phyloP scores from a whole-genome alignment of 1,140 invertebrate species.

The Drosophila kikkawai region DNA sequence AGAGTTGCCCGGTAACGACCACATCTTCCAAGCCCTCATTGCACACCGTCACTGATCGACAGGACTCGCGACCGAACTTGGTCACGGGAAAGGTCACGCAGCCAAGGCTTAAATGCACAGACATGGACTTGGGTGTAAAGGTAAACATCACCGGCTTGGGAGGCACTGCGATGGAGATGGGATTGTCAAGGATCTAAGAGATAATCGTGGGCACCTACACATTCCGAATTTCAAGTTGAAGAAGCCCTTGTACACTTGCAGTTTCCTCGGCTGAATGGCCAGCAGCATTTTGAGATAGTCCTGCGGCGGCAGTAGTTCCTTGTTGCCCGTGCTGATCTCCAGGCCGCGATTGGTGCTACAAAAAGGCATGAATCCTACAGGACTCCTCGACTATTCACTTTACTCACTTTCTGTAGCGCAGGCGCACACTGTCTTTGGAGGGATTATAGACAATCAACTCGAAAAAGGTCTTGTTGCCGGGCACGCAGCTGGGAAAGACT shows the following conservation, averaged over 20 bases:
- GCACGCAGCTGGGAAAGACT: slow-evolving; percentile 53
- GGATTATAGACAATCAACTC: slow-evolving; percentile 72
- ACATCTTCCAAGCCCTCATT: slow-evolving; percentile 52
- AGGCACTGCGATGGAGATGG: slow-evolving; percentile 26
- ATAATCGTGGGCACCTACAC: slow-evolving; percentile 29
- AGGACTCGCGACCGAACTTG: slow-evolving; percentile 35
- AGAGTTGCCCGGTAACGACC: background rate
- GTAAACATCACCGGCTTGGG: slow-evolving; percentile 48
- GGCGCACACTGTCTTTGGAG: slow-evolving; percentile 18
- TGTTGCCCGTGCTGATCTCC: slow-evolving; percentile 20
- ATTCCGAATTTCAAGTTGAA: slow-evolving; percentile 65
- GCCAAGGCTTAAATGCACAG: slow-evolving; percentile 40
- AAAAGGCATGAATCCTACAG: background rate
- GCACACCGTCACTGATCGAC: slow-evolving; percentile 45
- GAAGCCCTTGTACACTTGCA: slow-evolving; percentile 60
- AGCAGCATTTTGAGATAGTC: slow-evolving; percentile 53
- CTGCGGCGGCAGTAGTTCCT: slow-evolving; percentile 3
- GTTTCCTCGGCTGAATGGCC: slow-evolving; percentile 33
- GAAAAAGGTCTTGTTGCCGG: slow-evolving; percentile 45
- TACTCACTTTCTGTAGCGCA: slow-evolving; percentile 56
- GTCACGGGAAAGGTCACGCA: slow-evolving; percentile 28
- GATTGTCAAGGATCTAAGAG: background rate
- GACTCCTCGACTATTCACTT: background rate
- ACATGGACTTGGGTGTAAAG: slow-evolving; percentile 58
- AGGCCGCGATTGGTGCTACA: slow-evolving; percentile 52